These are phyloP conservation scores for Dryocosmus kuriphilus DNA, from an alignment of 2,888 invertebrate species.

Conservation along the genomic window DNA sequence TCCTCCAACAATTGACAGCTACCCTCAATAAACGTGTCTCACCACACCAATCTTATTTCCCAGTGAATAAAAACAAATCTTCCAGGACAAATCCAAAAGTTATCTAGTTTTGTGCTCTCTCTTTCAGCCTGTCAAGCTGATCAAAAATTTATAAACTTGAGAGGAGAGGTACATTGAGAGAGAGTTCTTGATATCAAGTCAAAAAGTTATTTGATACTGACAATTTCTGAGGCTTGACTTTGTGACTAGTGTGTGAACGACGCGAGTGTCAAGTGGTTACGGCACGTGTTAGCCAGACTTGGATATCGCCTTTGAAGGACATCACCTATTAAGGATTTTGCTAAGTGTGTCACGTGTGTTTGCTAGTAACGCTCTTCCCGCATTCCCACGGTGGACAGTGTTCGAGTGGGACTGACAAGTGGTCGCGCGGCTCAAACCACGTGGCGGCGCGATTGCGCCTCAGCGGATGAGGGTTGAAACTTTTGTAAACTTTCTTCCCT, in stretches of 20 bases:
- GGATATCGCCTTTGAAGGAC: conserved; percentile 51
- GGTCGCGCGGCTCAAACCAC: conserved; percentile 46
- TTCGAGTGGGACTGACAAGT: conserved; percentile 49
- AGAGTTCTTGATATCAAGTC: neutral
- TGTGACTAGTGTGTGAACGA: conserved; percentile 30
- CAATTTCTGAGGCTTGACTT: neutral
- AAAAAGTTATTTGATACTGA: neutral
- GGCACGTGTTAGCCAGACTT: conserved; percentile 48
- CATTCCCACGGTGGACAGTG: conserved; percentile 51
- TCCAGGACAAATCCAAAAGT: neutral
- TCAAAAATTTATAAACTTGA: neutral
- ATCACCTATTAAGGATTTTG: conserved; percentile 29
- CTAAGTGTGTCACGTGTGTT: conserved; percentile 33
- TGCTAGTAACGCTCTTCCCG: conserved; percentile 19
- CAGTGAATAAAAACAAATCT: neutral
- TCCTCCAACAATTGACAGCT: neutral
- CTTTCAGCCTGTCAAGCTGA: neutral
- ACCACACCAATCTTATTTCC: neutral
- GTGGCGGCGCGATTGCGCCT: conserved; percentile 55
- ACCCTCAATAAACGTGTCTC: neutral
- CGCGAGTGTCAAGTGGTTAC: conserved; percentile 58
- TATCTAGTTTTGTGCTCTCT: neutral
- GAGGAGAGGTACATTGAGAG: neutral
- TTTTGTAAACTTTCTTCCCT: conserved; percentile 34
- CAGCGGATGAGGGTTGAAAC: conserved; percentile 48